Evolutionary conservation across 2,113 vertebrate species (phyloP), one percentile per base, ranked within the genome.

Genomic region (Rhynchomys soricoides): DNA sequence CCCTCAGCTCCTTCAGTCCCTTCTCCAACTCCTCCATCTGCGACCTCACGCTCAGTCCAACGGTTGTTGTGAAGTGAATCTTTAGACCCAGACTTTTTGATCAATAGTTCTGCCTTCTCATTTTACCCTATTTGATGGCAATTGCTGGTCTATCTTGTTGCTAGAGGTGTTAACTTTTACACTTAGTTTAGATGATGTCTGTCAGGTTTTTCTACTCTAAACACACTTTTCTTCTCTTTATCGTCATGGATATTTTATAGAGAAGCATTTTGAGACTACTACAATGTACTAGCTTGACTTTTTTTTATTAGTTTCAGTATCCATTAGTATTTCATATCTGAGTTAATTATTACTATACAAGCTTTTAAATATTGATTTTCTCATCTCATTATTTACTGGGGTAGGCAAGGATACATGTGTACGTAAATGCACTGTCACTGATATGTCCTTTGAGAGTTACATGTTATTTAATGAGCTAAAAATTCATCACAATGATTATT

Each of bases 291-390:
- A 26, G 68, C 15, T 1, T 70, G 40, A 64, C 19, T 91, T 93
- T 91, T 37, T 91, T 93, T 91, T 37, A 78, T 68, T 21, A 62
- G 4, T 78, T 96, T 97, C 75, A 82, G 26, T 34, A 68, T 62
- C 4, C 21, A 75, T 50, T 93, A 45, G 21, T 89, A 29, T 94
- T 87, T 94, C 31, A 77, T 92, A 79, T n/a, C 55, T 83, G 37
- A 97, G 57, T 91, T 95, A 70, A 86, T 95, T 92, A 64, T 93
- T 92, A 73, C 7, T 26, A 37, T 31, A 73, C 45, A 57, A 17
- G 7, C 71, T 70, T 19, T 10, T 26, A 83, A 96, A 70, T 90
- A 64, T 17, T 79, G 24, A 93, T 93, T 86, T 93, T 91, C n/a
- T 81, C 52, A 83, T 87, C 78, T 13, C 5, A 16, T 70, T 93